Evolutionary conservation across 2,888 invertebrate species (phyloP), one percentile per base, ranked within the genome.

Genomic region (Drosophila picticornis): DNA sequence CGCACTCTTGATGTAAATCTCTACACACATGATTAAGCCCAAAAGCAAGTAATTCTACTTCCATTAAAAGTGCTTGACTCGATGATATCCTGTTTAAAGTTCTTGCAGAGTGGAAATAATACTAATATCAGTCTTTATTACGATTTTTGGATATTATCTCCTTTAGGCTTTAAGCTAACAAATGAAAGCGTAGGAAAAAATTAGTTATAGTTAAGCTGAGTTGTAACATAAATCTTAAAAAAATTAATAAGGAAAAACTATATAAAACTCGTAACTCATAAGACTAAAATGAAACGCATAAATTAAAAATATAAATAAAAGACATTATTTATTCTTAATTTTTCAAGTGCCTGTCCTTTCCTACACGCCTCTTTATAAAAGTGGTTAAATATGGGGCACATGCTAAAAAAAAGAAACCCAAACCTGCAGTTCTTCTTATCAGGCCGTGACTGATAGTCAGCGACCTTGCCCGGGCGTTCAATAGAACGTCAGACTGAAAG

Each of bases 401-500:
- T 4, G 13, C 1, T 38, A 16, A n/a, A 29, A 22, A 31, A 48
- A 50, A 34, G 0, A 72, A 50, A 58, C 34, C 27, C 40, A 13
- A 60, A 55, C 65, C 40, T 76, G 59, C 60, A 62, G n/a, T 43
- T 34, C 6, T 32, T 51, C 51, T 66, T 70, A 80, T 80, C 79
- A 52, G 59, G 55, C 64, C 64, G 6, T 72, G 76, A 76, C 80
- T 80, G 81, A 77, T 80, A 81, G 63, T 40, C 6, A 38, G 27
- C 77, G 79, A 79, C 79, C 81, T 81, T 77, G 81, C 58, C 46
- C 66, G 62, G 63, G 60, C 65, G 60, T 52, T 64, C 11, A 25
- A 38, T 27, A 38, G 2, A 32, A 19, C 6, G 38, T 13, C 11
- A 59, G 34, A 16, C 11, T 10, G 58, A 19, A 10, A 19, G 40